These are phyloP conservation scores for Agrochola lota DNA, from an alignment of 2,888 invertebrate species.

Conservation along the genomic window DNA sequence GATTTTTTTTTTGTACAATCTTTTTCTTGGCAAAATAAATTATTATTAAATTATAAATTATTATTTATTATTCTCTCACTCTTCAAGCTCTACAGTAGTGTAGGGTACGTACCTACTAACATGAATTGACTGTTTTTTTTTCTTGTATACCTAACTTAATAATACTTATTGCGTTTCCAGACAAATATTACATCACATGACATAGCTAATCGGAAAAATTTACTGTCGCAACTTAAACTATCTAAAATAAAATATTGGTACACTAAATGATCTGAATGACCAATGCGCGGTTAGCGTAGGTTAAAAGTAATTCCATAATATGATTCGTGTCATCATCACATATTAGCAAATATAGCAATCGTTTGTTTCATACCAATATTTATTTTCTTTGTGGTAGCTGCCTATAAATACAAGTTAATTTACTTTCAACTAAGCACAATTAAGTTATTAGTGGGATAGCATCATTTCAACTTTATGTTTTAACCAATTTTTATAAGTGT, in stretches of 20 bases:
- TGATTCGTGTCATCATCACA: background rate
- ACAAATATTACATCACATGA: no score
- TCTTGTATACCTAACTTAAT: background rate
- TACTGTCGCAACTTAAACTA: no score
- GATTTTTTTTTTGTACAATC: no score
- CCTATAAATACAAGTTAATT: slow-evolving; percentile 7
- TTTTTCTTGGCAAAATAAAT: no score
- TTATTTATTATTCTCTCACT: no score
- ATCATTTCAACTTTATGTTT: background rate
- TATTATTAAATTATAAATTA: no score
- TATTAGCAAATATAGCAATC: slow-evolving; percentile 9
- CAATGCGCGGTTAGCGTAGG: background rate
- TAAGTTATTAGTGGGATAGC: background rate
- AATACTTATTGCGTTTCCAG: no score
- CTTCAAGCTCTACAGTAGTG: no score
- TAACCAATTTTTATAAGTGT: background rate
- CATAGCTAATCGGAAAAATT: no score
- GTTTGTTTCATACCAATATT: slow-evolving; percentile 16
- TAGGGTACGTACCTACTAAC: background rate
- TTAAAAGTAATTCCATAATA: background rate
- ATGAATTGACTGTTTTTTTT: no score
- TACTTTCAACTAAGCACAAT: background rate
- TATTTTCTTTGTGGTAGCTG: slow-evolving; percentile 2
- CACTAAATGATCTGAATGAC: background rate
- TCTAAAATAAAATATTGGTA: no score